These are phyloP conservation scores for Druon quercuslanigerum DNA, from an alignment of 1,140 invertebrate species.

Conservation along the genomic window DNA sequence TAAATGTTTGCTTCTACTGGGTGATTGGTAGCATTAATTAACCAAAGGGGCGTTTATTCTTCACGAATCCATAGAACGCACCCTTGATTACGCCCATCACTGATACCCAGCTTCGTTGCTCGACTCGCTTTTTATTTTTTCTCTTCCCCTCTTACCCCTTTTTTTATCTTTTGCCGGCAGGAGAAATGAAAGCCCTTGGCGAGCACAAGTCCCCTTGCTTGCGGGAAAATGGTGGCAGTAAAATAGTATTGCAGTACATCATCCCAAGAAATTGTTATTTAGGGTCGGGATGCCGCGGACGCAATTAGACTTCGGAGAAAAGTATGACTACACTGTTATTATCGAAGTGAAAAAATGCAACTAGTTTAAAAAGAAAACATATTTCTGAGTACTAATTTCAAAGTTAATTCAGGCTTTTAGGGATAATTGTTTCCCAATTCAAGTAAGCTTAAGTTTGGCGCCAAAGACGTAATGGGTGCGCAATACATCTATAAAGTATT, in stretches of 20 bases:
- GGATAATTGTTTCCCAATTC: background rate
- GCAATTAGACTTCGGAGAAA: slow-evolving; percentile 22
- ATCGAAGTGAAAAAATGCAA: background rate
- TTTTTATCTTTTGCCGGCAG: background rate
- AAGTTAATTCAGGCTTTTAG: background rate
- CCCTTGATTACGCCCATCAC: background rate
- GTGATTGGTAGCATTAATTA: slow-evolving; percentile 11
- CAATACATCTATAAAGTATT: too few species aligned
- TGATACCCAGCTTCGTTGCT: background rate
- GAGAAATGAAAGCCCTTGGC: slow-evolving; percentile 21
- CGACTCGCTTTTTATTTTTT: background rate
- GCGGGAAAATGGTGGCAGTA: slow-evolving; percentile 27
- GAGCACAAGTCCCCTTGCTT: slow-evolving; percentile 9
- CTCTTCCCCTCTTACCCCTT: background rate
- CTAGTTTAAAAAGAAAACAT: background rate
- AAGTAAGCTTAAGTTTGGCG: too few species aligned
- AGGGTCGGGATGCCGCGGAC: slow-evolving; percentile 1
- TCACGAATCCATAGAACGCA: background rate
- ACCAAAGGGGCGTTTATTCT: background rate
- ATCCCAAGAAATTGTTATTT: slow-evolving; percentile 23
- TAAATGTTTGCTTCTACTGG: background rate
- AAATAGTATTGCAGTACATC: slow-evolving; percentile 28
- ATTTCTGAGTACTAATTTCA: background rate
- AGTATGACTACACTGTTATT: slow-evolving; percentile 1
- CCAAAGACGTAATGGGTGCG: too few species aligned